A percentile compares a stretch with the other conserved stretches of the same genome.
These are phyloP conservation scores for Palaemon carinicauda DNA, from an alignment of 1,140 invertebrate species.

Conservation along the genomic window DNA sequence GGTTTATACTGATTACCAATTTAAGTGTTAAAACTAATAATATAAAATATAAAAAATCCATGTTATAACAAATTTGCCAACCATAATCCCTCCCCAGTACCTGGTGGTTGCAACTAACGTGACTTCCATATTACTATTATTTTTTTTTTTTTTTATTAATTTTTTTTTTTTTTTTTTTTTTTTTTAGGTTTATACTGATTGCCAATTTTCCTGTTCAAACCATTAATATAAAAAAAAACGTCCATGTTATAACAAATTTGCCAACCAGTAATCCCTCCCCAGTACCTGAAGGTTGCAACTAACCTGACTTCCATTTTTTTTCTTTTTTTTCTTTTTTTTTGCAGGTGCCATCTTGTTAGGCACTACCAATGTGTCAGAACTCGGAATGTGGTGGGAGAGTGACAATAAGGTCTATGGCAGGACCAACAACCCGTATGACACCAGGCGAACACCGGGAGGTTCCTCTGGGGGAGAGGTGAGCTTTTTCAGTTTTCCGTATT, in stretches of 20 bases:
- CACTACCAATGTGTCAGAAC: constrained; percentile 86
- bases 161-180: background rate
- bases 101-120: too few species aligned
- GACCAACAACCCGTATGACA: constrained; percentile 90
- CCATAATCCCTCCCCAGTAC: too few species aligned
- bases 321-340: background rate
- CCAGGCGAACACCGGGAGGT: constrained; percentile 82
- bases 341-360: constrained; percentile 79
- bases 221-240: too few species aligned
- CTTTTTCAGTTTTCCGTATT: background rate
- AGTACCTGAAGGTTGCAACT: too few species aligned
- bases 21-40: too few species aligned
- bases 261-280: too few species aligned
- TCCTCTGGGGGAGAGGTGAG: constrained; percentile 77
- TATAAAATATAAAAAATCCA: too few species aligned
- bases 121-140: too few species aligned
- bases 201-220: background rate
- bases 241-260: too few species aligned
- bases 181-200: background rate
- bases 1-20: background rate
- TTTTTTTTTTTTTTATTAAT: too few species aligned
- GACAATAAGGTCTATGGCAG: constrained; percentile 85
- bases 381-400: constrained; percentile 85
- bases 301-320: too few species aligned
- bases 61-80: too few species aligned